Base-by-base conservation (phyloP, 2,113 vertebrate species). In the Psilopogon haemacephalus region DNA sequence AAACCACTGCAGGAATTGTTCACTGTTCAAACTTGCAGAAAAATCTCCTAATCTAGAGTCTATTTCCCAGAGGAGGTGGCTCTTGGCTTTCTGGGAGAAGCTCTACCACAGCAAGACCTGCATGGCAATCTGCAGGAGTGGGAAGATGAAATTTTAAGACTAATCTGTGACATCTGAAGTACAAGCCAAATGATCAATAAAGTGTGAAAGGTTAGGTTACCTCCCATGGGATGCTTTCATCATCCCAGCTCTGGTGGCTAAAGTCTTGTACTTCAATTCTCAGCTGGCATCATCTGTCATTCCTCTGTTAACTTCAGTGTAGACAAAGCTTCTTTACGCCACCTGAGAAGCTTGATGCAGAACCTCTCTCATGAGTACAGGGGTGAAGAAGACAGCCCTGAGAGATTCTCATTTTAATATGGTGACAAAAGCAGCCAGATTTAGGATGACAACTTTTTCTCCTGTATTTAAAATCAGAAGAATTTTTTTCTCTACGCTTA, bases 111-210 rank as follows among this genome's bases (percentile, higher is more conserved):
- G 46, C 42, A 27, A 88, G 77, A 23, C 42, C 16, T 24, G 44
- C 0, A 0, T 1, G 4, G 63, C 88, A 83, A 33, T 63, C 15
- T 0, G 60, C 23, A 35, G 52, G 42, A 85, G 60, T 0, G 2
- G 65, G 40, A 68, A 70, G 67, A 44, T n/a, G 46, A 73, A 69
- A 89, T 44, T 72, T 82, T 50, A 92, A 87, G 59, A 93, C n/a
- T 78, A 92, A 89, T 37, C n/a, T 37, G 38, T 92, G 81, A 73
- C 55, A 89, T 76, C 74, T 85, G 63, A 83, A 76, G 42, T 48
- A 68, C 35, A 71, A 86, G 74, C 50, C 89, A 79, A 86, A 84
- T 78, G 81, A 90, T 79, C 84, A 86, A 93, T 90, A 90, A 83
- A 37, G 81, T 89, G 78, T 56, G 67, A 92, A 93, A 87, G 55